Evolutionary conservation across 2,113 vertebrate genomes (phyloP).

Genomic region (Caloenas nicobarica): DNA sequence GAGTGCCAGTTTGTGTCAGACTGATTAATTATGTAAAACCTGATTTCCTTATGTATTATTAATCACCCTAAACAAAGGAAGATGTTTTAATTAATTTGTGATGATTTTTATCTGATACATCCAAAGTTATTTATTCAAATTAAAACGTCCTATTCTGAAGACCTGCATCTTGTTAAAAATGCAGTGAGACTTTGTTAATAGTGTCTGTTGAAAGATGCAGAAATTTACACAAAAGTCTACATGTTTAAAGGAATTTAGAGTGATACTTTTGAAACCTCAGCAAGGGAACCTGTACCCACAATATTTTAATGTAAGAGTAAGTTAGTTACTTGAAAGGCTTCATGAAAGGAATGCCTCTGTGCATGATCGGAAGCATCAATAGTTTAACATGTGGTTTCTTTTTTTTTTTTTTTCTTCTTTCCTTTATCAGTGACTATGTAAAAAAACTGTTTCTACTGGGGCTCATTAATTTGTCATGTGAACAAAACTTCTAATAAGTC

Average conservation of each 20-base stretch:
- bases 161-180: constrained; percentile 43
- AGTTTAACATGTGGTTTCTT: background rate
- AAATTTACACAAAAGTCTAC: background rate
- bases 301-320: background rate
- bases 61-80: constrained; percentile 77
- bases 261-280: background rate
- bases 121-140: constrained; percentile 62
- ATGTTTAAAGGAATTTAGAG: background rate
- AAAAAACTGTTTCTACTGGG: background rate
- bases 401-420: background rate
- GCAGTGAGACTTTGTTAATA: background rate
- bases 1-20: constrained; percentile 65
- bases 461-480: background rate
- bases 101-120: constrained; percentile 68
- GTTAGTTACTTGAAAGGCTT: background rate
- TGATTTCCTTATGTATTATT: constrained; percentile 75
- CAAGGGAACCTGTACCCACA: background rate
- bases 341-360: background rate
- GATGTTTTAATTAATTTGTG: constrained; percentile 78
- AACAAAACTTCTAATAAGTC: background rate
- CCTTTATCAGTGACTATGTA: background rate
- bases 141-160: constrained; percentile 51
- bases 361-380: background rate
- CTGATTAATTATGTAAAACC: constrained; percentile 81
- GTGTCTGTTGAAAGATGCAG: background rate